A percentile compares a stretch with the other conserved stretches of the same genome.
phyloP scores from a whole-genome alignment of 2,888 invertebrate genomes.

The Clanis bilineata region DNA sequence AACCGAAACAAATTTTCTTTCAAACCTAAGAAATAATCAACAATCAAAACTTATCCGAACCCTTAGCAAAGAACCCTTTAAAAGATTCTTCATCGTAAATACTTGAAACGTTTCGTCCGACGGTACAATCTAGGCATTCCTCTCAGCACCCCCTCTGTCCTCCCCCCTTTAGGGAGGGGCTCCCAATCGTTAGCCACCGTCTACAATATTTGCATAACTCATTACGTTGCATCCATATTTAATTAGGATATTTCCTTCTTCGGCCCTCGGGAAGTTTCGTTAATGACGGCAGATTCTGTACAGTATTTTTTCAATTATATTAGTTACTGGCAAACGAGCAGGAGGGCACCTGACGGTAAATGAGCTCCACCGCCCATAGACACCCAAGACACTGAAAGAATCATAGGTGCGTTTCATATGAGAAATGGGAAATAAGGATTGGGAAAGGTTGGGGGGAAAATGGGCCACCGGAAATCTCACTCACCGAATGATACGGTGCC shows the following conservation, averaged over 20 bases:
- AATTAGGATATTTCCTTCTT: constrained; percentile 76
- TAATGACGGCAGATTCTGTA: constrained; percentile 31
- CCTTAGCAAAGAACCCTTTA: constrained; percentile 47
- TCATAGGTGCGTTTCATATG: too few relatives aligned
- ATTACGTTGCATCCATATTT: constrained; percentile 80
- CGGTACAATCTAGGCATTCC: constrained; percentile 44
- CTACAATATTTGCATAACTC: constrained; percentile 78
- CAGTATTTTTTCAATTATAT: background rate
- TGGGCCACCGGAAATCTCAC: too few relatives aligned
- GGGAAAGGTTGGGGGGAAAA: too few relatives aligned
- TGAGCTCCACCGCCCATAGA: too few relatives aligned
- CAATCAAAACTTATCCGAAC: constrained; percentile 24
- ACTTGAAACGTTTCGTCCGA: constrained; percentile 52
- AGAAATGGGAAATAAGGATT: too few relatives aligned
- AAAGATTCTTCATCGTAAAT: constrained; percentile 46
- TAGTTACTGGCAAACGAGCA: too few relatives aligned
- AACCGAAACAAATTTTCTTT: constrained; percentile 32
- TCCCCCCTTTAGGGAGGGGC: constrained; percentile 20
- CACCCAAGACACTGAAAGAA: too few relatives aligned
- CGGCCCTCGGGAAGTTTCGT: constrained; percentile 31
- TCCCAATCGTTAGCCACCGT: constrained; percentile 63
- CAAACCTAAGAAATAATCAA: background rate
- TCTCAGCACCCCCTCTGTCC: constrained; percentile 22
- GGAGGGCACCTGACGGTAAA: too few relatives aligned
- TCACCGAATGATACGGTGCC: too few relatives aligned